phyloP scores from a whole-genome alignment of 2,113 vertebrate species.

The Drymodes brunneopygia region DNA sequence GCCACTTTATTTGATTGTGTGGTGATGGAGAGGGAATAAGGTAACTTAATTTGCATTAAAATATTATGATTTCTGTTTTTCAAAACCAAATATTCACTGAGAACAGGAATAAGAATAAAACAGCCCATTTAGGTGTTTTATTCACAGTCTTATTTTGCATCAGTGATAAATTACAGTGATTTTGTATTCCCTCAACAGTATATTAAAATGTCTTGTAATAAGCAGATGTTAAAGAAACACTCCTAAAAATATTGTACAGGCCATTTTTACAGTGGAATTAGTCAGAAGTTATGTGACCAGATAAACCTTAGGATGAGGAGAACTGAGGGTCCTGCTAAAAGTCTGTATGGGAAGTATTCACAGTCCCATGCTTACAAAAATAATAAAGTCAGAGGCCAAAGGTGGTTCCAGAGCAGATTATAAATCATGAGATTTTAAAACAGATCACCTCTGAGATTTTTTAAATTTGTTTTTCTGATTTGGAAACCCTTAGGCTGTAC shows the following conservation, averaged over 20 bases:
- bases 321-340: background rate
- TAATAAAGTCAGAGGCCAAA: background rate
- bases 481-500: background rate
- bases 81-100: background rate
- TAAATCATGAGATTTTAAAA: background rate
- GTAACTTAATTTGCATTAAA: constrained; percentile 40
- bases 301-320: background rate
- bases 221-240: background rate
- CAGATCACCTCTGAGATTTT: background rate
- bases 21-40: background rate
- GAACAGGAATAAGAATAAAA: background rate
- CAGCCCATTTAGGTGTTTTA: background rate
- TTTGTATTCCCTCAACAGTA: background rate
- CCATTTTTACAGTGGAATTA: background rate
- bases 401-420: background rate
- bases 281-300: background rate
- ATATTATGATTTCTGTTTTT: constrained; percentile 5
- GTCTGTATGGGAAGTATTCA: background rate
- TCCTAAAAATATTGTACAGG: background rate
- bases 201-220: background rate
- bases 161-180: background rate
- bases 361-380: background rate
- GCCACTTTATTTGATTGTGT: constrained; percentile 40
- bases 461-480: background rate
- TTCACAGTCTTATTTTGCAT: background rate